Base-by-base conservation (phyloP, 2,888 invertebrate species). In the Apocheima hispidaria region DNA sequence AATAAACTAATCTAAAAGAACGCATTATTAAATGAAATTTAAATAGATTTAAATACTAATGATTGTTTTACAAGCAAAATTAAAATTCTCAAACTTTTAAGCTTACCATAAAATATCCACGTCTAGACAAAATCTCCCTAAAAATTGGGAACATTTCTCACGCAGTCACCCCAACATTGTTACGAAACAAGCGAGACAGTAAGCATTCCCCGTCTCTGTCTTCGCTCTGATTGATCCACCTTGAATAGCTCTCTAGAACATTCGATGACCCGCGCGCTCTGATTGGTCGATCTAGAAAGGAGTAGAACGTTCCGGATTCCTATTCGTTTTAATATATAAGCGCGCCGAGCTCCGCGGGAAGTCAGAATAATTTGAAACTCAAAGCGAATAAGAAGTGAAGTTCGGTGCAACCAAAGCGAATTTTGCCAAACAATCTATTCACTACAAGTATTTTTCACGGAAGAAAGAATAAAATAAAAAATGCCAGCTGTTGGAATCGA, bases 401-500 rank as follows among this genome's bases (percentile, higher is more conserved):
- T 82, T 84, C 82, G 79, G 81, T 78, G 73, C 71, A 62, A 79
- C 76, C 83, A 79, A 75, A 79, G 64, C 43, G 73, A 75, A 67
- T 74, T 74, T 73, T 66, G 61, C 58, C 48, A 58, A 56, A 69
- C 54, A 61, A 9, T 52, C 35, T 59, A 69, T 44, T 49, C 35
- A 56, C 35, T 53, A 61, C 62, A 56, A 65, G 60, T 66, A 60
- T 66, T 66, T 51, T 63, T n/a, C 57, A 56, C 50, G 54, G 33
- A 50, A 33, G 49, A 66, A 69, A 9, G 48, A 72, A 69, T 36
- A 68, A 69, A 52, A 35, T n/a, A 55, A 50, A 90, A 78, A 82
- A 92, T 93, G 90, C 89, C 91, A 80, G 93, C 93, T 73, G 85
- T 93, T 69, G 93, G 93, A 85, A 93, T 93, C 68, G 93, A 93